Percentiles rank a stretch among this genome's conserved stretches.
Evolutionary conservation across 2,888 invertebrate genomes (phyloP).

Genomic region (Meiosimyza decipiens): DNA sequence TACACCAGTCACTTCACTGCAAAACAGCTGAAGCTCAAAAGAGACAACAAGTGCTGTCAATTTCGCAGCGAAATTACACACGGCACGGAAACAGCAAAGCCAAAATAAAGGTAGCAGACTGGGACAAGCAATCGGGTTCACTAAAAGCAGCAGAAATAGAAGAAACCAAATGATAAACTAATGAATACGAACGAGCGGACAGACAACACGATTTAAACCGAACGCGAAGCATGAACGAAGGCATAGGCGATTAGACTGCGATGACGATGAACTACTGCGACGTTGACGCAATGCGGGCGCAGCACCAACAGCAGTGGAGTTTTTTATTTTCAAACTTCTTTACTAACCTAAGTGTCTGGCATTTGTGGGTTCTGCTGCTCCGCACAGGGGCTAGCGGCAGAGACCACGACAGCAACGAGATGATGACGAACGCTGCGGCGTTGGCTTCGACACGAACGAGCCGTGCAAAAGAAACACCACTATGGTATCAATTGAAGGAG

Average conservation of each 20-base stretch:
- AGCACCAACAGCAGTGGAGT: constrained; percentile 1
- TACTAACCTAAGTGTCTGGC: constrained; percentile 17
- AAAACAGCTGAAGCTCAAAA: constrained; percentile 20
- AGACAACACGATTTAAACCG: constrained; percentile 11
- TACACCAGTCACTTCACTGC: not conserved
- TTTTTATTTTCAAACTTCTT: constrained; percentile 4
- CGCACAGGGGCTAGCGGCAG: not conserved
- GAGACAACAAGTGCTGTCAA: constrained; percentile 17
- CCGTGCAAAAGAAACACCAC: constrained; percentile 33
- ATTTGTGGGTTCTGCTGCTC: constrained; percentile 14
- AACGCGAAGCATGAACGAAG: constrained; percentile 11
- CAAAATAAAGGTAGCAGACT: constrained; percentile 12
- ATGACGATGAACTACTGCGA: constrained; percentile 4
- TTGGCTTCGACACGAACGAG: constrained; percentile 34
- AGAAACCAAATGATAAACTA: constrained; percentile 17
- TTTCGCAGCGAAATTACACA: not conserved
- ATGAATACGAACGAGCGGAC: constrained; percentile 19
- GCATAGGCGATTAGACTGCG: constrained; percentile 13
- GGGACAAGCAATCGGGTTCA: constrained; percentile 31
- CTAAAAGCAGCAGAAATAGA: not conserved
- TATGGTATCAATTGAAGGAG: constrained; percentile 17
- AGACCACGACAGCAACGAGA: constrained; percentile 19
- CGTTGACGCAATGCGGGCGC: constrained; percentile 5
- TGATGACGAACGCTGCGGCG: constrained; percentile 3
- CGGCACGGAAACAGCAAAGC: not conserved